These are phyloP conservation scores for Gallinago media DNA, from an alignment of 2,113 vertebrate genomes.

Conservation along the genomic window DNA sequence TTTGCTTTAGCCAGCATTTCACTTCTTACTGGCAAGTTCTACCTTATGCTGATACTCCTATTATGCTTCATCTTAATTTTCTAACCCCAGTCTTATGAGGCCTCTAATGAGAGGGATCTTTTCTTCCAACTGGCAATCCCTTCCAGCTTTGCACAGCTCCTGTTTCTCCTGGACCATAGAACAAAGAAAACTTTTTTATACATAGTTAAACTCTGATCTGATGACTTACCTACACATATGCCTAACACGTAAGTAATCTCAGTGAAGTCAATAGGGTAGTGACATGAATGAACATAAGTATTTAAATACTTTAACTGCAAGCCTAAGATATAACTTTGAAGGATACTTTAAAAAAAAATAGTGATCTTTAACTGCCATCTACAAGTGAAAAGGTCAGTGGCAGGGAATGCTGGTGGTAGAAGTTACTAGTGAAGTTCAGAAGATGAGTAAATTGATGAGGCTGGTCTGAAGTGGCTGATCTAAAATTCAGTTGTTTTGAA, in stretches of 20 bases:
- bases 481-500: not conserved
- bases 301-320: not conserved
- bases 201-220: not conserved
- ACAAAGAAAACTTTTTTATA: not conserved
- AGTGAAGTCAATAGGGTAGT: not conserved
- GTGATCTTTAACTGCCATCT: not conserved
- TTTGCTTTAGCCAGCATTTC: conserved; percentile 47
- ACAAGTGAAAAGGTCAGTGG: not conserved
- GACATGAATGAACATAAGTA: not conserved
- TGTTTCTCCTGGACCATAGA: not conserved
- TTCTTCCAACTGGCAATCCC: not conserved
- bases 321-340: not conserved
- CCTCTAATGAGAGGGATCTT: not conserved
- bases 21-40: not conserved
- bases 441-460: not conserved
- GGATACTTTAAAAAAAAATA: not conserved
- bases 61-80: not conserved
- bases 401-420: not conserved
- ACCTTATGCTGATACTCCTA: not conserved
- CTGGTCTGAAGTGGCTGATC: not conserved
- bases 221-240: not conserved
- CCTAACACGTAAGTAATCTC: not conserved
- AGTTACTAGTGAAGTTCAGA: not conserved
- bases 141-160: not conserved
- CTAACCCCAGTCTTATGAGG: not conserved